A percentile compares a stretch with the other conserved stretches of the same genome.
Evolutionary conservation across 2,797 vertebrate genomes (phyloP).

Genomic region (Echiichthys vipera): DNA sequence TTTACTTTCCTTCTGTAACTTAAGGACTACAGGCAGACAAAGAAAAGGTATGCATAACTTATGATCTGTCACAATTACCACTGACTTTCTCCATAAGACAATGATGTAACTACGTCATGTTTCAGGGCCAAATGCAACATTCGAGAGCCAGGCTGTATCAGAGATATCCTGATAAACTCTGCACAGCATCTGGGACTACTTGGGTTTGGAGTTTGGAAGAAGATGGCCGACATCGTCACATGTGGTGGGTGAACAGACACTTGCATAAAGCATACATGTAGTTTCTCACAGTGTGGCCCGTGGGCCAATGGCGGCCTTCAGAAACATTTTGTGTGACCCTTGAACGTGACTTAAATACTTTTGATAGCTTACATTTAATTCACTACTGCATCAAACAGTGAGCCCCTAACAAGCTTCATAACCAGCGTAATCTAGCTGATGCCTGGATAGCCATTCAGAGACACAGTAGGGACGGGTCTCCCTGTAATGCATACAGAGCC

Average conservation of each 20-base stretch:
- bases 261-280: too few relatives aligned
- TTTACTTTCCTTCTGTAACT: constrained; percentile 25
- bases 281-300: too few relatives aligned
- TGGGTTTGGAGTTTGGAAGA: constrained; percentile 73
- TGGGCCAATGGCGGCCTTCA: too few relatives aligned
- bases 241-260: constrained; percentile 60
- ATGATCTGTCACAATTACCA: neutral
- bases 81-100: neutral
- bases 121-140: constrained; percentile 67
- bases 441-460: too few relatives aligned
- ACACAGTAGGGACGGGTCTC: too few relatives aligned
- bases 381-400: too few relatives aligned
- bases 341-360: too few relatives aligned
- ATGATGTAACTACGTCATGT: constrained; percentile 13
- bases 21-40: constrained; percentile 78
- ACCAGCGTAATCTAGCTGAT: too few relatives aligned
- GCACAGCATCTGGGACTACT: constrained; percentile 72
- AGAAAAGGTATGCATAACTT: constrained; percentile 66
- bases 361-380: too few relatives aligned
- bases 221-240: constrained; percentile 59
- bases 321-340: too few relatives aligned
- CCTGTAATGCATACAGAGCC: too few relatives aligned
- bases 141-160: constrained; percentile 64
- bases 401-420: too few relatives aligned
- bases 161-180: constrained; percentile 76